These are phyloP conservation scores for Idaea aversata DNA, from an alignment of 2,888 invertebrate genomes.

Conservation along the genomic window DNA sequence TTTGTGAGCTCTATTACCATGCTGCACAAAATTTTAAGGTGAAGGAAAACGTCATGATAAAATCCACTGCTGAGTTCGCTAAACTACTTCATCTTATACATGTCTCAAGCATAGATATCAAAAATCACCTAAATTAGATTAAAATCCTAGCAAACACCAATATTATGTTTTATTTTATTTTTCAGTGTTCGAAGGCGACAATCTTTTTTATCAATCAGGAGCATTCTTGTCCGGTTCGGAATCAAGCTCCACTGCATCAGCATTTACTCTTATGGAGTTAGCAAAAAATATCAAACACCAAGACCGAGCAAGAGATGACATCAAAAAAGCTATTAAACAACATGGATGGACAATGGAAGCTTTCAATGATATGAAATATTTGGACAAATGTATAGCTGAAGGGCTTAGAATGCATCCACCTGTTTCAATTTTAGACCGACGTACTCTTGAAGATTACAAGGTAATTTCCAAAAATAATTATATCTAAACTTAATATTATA, in stretches of 20 bases:
- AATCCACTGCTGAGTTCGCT: too few species aligned
- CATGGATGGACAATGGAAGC: slow-evolving; percentile 34
- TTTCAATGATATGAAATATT: slow-evolving; percentile 34
- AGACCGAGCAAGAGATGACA: slow-evolving; percentile 23
- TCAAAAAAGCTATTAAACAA: slow-evolving; percentile 24
- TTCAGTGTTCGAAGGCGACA: slow-evolving; percentile 34
- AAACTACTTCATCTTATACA: too few species aligned
- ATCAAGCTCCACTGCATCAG: slow-evolving; percentile 30
- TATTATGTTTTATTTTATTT: background rate
- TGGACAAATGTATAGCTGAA: slow-evolving; percentile 35
- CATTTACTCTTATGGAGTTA: slow-evolving; percentile 36
- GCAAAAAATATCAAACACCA: slow-evolving; percentile 28
- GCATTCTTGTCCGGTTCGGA: slow-evolving; percentile 39
- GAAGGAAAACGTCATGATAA: too few species aligned
- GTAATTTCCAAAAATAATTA: too few species aligned
- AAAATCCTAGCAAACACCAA: too few species aligned
- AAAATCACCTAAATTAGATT: too few species aligned
- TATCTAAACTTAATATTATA: background rate
- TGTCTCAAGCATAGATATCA: too few species aligned
- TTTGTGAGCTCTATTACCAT: too few species aligned
- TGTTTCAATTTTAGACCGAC: slow-evolving; percentile 30
- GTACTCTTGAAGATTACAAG: slow-evolving; percentile 22
- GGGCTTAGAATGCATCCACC: slow-evolving; percentile 32
- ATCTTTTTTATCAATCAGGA: slow-evolving; percentile 33
- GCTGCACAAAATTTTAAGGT: too few species aligned